These are phyloP conservation scores for Melopsittacus undulatus DNA, from an alignment of 2,797 vertebrate genomes.

Conservation along the genomic window DNA sequence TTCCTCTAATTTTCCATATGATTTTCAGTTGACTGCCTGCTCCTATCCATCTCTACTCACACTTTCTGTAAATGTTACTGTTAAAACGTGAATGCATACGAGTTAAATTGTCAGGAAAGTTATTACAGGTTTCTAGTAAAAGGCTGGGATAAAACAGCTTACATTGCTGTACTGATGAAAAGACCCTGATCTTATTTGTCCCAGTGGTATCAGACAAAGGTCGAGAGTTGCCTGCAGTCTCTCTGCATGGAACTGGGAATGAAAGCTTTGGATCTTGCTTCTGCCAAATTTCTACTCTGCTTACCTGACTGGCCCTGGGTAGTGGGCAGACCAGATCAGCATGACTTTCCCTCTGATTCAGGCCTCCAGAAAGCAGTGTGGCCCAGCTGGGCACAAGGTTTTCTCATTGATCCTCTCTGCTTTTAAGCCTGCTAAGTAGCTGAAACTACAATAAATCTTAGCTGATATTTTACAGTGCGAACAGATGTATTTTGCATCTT, in stretches of 20 bases:
- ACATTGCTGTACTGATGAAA: neutral
- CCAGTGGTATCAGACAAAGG: neutral
- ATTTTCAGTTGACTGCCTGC: constrained; percentile 8
- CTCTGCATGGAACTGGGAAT: neutral
- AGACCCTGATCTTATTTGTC: neutral
- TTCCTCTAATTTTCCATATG: neutral
- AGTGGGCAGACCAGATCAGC: neutral
- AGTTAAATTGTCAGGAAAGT: constrained; percentile 1
- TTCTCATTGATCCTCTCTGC: neutral
- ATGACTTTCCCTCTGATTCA: neutral
- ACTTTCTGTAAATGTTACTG: neutral
- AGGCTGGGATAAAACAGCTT: neutral
- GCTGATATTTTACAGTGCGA: neutral
- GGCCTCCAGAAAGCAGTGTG: neutral
- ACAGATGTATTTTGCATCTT: neutral
- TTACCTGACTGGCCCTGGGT: neutral
- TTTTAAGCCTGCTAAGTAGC: neutral
- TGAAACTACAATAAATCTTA: neutral
- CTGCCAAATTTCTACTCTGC: neutral
- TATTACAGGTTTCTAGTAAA: neutral
- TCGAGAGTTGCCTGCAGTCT: neutral
- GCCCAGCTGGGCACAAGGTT: neutral
- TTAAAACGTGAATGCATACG: neutral
- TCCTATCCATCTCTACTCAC: neutral
- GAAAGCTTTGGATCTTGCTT: neutral